Percentiles rank a stretch among this genome's conserved stretches.
Evolutionary conservation across 35 echinoderm and acorn worm species (phyloP).

Genomic region (Holothuria glaberrima): DNA sequence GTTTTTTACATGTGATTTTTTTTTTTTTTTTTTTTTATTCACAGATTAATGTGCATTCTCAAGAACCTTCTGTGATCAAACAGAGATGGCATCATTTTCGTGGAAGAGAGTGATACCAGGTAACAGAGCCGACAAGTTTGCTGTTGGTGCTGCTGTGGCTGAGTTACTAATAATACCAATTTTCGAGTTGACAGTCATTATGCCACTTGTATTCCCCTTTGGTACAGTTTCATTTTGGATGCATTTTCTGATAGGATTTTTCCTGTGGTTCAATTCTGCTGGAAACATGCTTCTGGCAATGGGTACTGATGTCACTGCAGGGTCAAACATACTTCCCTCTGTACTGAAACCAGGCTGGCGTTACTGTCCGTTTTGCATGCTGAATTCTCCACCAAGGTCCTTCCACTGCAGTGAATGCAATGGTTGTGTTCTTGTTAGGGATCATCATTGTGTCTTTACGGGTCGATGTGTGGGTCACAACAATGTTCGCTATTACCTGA

Average conservation of each 20-base stretch:
- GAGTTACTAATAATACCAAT: conserved; percentile 64
- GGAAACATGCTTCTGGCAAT: conserved; percentile 87
- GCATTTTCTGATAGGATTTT: conserved; percentile 73
- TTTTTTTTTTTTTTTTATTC: no score
- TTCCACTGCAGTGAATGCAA: conserved; percentile 81
- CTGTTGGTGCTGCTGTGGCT: conserved; percentile 49
- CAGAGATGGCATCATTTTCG: conserved; percentile 39
- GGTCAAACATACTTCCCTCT: conserved; percentile 72
- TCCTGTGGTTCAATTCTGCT: conserved; percentile 74
- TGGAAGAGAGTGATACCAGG: conserved; percentile 71
- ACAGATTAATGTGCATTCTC: no score
- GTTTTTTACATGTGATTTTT: no score
- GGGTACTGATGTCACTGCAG: conserved; percentile 70
- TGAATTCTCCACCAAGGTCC: conserved; percentile 88
- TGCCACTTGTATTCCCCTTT: conserved; percentile 67
- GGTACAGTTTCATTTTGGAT: conserved; percentile 52
- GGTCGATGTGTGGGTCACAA: conserved; percentile 88
- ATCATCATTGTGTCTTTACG: conserved; percentile 93
- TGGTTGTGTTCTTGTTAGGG: conserved; percentile 78
- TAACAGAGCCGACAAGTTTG: conserved; percentile 50
- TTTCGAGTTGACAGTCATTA: conserved; percentile 83
- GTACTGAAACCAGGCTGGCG: conserved; percentile 83
- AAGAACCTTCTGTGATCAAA: neutral
- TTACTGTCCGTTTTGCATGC: conserved; percentile 77
- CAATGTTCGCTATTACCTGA: conserved; percentile 89